phyloP scores from a whole-genome alignment of 2,888 invertebrate species.

The Dolomedes plantarius region DNA sequence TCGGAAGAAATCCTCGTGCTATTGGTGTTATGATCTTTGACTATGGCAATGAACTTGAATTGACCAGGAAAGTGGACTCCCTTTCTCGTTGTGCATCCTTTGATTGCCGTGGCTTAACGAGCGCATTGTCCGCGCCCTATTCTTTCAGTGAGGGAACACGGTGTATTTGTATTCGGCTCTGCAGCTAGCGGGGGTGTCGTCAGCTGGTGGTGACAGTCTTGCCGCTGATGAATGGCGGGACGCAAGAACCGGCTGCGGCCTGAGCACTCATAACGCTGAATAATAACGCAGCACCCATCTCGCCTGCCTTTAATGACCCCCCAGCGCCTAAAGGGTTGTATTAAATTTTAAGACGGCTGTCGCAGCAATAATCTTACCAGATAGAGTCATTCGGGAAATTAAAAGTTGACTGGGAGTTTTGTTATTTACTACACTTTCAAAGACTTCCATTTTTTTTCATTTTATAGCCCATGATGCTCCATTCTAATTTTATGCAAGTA shows the following conservation, averaged over 20 bases:
- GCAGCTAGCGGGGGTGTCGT: conserved; percentile 33
- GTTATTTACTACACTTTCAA: conserved; percentile 20
- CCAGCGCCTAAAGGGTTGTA: conserved; percentile 34
- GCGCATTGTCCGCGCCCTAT: background rate
- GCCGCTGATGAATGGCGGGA: conserved; percentile 54
- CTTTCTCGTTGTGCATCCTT: background rate
- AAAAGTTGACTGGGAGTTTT: conserved; percentile 50
- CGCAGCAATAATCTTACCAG: conserved; percentile 22
- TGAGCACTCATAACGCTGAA: conserved; percentile 58
- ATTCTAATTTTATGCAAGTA: too few relatives aligned
- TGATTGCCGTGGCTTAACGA: background rate
- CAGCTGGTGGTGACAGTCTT: conserved; percentile 61
- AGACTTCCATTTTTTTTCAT: background rate
- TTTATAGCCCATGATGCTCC: too few relatives aligned
- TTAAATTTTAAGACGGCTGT: conserved; percentile 39
- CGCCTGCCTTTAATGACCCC: conserved; percentile 62
- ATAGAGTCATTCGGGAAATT: conserved; percentile 33
- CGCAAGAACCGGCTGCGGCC: conserved; percentile 61
- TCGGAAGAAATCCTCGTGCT: too few relatives aligned
- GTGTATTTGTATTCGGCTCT: conserved; percentile 4
- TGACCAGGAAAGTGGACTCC: background rate
- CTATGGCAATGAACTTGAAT: background rate
- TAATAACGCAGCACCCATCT: conserved; percentile 60
- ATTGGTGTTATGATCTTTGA: too few relatives aligned
- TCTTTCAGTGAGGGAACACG: background rate